Evolutionary conservation across 35 echinoderm and acorn worm genomes (phyloP).

Genomic region (Lytechinus pictus): DNA sequence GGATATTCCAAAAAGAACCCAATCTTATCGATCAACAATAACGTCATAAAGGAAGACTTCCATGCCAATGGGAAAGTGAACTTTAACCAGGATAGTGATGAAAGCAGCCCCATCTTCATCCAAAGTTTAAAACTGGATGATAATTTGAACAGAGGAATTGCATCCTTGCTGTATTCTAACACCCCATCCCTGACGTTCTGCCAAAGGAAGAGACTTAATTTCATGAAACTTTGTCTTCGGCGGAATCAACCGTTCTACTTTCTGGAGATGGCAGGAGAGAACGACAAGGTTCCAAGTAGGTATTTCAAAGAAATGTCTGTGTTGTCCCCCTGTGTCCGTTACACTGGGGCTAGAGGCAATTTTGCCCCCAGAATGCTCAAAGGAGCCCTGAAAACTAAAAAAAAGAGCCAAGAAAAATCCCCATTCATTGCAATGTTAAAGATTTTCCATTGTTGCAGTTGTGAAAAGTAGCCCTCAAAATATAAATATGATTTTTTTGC

Average conservation of each 20-base stretch:
- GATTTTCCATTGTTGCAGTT: too few relatives aligned
- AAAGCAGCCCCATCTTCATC: not conserved
- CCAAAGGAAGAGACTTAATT: conserved; percentile 38
- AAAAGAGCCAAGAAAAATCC: too few relatives aligned
- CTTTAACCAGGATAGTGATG: conserved; percentile 10
- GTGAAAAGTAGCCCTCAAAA: too few relatives aligned
- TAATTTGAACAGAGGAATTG: not conserved
- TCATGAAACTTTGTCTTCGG: conserved; percentile 67
- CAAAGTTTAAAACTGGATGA: conserved; percentile 11
- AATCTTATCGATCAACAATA: not conserved
- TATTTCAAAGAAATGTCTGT: not conserved
- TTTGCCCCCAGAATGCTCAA: too few relatives aligned
- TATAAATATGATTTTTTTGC: too few relatives aligned
- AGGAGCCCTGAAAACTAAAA: too few relatives aligned
- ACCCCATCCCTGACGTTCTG: not conserved
- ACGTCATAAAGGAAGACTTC: not conserved
- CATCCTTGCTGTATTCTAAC: conserved; percentile 22
- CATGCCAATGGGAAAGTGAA: conserved; percentile 13
- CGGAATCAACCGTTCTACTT: conserved; percentile 69
- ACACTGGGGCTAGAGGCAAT: too few relatives aligned
- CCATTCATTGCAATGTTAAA: too few relatives aligned
- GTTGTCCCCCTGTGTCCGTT: not conserved
- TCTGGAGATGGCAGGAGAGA: conserved; percentile 55
- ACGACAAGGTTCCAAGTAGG: conserved; percentile 58
- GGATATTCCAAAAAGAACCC: not conserved